Evolutionary conservation across 2,113 vertebrate genomes (phyloP).

Genomic region (Hemicordylus capensis): DNA sequence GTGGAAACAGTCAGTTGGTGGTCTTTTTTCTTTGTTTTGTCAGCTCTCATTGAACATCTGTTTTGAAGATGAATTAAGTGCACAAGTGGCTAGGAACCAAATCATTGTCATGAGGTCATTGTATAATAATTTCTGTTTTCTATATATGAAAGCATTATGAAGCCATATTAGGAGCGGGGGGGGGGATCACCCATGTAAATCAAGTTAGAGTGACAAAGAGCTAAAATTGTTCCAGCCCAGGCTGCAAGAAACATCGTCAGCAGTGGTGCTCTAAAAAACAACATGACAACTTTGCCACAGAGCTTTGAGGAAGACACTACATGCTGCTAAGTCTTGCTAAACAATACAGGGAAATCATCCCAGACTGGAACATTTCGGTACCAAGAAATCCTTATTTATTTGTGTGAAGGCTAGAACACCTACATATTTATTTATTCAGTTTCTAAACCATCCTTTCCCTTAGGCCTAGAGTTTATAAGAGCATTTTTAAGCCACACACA

Average conservation of each 20-base stretch:
- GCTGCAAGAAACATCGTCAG: accelerated
- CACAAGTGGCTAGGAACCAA: slow-evolving; percentile 12
- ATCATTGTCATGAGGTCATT: slow-evolving; percentile 46
- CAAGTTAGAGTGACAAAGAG: accelerated
- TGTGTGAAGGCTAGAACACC: not conserved
- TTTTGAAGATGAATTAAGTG: slow-evolving; percentile 42
- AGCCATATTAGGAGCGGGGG: slow-evolving; percentile 20
- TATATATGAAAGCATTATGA: slow-evolving; percentile 41
- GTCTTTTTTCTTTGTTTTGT: slow-evolving; percentile 22
- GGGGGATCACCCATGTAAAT: slow-evolving; percentile 18
- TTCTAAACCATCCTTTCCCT: not conserved
- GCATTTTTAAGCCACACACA: not conserved
- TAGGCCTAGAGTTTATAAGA: not conserved
- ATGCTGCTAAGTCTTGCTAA: not conserved
- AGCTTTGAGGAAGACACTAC: not conserved
- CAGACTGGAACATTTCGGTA: not conserved
- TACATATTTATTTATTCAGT: not conserved
- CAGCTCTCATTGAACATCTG: slow-evolving; percentile 29
- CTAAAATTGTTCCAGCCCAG: not conserved
- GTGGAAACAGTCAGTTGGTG: slow-evolving; percentile 43
- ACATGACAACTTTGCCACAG: not conserved
- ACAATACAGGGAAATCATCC: not conserved
- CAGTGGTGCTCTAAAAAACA: not conserved
- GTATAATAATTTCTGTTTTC: slow-evolving; percentile 55
- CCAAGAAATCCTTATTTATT: not conserved